These are phyloP conservation scores for Gambusia affinis DNA, from an alignment of 2,113 vertebrate species.

Conservation along the genomic window DNA sequence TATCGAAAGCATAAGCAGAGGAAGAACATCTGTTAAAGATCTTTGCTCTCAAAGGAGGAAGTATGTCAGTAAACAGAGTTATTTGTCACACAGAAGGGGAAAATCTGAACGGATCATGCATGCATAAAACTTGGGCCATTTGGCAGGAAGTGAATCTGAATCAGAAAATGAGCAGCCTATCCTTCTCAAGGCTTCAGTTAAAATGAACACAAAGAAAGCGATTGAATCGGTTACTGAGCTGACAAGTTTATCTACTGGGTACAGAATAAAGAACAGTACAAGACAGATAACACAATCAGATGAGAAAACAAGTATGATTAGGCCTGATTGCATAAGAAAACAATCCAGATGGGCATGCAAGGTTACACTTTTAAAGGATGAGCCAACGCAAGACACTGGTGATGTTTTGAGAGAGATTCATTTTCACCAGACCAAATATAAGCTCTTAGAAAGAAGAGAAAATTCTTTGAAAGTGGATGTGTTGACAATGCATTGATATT, in stretches of 20 bases:
- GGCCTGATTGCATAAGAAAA: not conserved
- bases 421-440: not conserved
- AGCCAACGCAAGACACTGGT: not conserved
- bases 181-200: not conserved
- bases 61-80: conserved; percentile 19
- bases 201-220: conserved; percentile 26
- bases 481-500: not conserved
- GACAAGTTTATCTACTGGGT: conserved; percentile 1
- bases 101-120: not conserved
- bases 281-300: not conserved
- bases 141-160: not conserved
- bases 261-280: not conserved
- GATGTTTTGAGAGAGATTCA: not conserved
- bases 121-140: not conserved
- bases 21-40: conserved; percentile 26
- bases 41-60: conserved; percentile 41
- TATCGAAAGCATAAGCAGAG: conserved; percentile 5
- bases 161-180: not conserved
- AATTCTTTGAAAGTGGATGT: not conserved
- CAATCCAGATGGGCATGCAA: not conserved
- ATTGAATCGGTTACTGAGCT: not conserved
- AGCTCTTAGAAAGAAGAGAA: not conserved
- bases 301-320: not conserved
- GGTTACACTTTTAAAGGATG: not conserved
- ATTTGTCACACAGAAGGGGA: not conserved